phyloP scores from a whole-genome alignment of 2,113 vertebrate genomes.

The Dinomys branickii region DNA sequence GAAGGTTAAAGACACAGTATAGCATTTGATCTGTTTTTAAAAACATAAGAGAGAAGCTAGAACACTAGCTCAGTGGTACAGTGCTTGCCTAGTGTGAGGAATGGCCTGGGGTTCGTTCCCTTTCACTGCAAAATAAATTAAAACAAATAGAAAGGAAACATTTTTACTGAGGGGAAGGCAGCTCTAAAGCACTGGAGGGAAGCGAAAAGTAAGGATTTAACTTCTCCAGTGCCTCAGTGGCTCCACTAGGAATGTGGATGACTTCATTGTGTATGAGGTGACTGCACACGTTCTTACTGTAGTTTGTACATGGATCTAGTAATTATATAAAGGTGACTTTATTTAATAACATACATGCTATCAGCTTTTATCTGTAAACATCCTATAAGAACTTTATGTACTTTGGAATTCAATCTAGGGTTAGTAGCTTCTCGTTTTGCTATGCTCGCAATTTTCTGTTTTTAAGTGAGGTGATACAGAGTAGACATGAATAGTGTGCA shows the following conservation, averaged over 20 bases:
- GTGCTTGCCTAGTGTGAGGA: not conserved
- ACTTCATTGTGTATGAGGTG: not conserved
- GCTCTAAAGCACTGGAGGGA: not conserved
- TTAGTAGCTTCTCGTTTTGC: constrained; percentile 35
- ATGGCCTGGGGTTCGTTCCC: not conserved
- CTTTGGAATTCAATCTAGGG: not conserved
- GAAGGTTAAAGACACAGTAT: not conserved
- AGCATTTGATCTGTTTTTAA: constrained; percentile 25
- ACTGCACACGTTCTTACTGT: not conserved
- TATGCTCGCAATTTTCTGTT: not conserved
- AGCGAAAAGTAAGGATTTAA: not conserved
- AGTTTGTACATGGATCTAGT: not conserved
- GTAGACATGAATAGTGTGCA: constrained; percentile 23
- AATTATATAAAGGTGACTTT: not conserved
- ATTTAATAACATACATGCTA: not conserved
- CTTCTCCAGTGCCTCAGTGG: not conserved
- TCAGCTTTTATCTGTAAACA: not conserved
- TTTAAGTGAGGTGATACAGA: not conserved
- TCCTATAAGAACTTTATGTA: not conserved
- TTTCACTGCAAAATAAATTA: not conserved
- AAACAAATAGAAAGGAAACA: not conserved
- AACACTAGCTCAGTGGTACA: not conserved
- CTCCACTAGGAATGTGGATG: not conserved
- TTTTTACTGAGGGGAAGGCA: not conserved
- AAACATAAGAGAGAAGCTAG: not conserved